Evolutionary conservation across 2,797 vertebrate genomes (phyloP).

Genomic region (Margarornis squamiger): DNA sequence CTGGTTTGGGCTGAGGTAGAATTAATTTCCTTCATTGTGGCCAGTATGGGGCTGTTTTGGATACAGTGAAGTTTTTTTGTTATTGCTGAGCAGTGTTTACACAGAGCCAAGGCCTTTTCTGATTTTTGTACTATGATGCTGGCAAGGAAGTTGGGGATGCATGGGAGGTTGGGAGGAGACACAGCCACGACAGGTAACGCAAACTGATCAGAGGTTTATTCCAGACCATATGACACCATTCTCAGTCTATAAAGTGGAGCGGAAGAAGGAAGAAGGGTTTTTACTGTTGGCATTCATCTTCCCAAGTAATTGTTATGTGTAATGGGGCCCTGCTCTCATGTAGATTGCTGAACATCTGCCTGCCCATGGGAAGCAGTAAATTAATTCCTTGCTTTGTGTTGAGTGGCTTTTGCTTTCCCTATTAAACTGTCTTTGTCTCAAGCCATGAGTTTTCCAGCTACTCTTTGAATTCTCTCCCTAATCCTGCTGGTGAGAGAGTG

Average conservation of each 20-base stretch:
- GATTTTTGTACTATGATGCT: neutral
- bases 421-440: neutral
- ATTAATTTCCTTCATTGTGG: neutral
- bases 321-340: neutral
- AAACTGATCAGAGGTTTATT: neutral
- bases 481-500: too few species aligned
- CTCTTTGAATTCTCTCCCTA: neutral
- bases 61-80: neutral
- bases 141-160: accelerated
- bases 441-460: neutral
- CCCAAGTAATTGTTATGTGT: neutral
- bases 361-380: neutral
- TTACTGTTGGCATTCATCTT: neutral
- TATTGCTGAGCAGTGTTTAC: neutral
- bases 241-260: too few species aligned
- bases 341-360: neutral
- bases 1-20: neutral
- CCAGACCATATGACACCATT: too few species aligned
- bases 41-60: too few species aligned
- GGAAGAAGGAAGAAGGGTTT: neutral
- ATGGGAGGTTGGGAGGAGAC: neutral
- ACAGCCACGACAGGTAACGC: neutral
- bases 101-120: neutral
- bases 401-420: neutral
- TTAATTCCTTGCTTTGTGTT: neutral